phyloP scores from a whole-genome alignment of 2,888 invertebrate species.

The Lamellibrachia satsuma region DNA sequence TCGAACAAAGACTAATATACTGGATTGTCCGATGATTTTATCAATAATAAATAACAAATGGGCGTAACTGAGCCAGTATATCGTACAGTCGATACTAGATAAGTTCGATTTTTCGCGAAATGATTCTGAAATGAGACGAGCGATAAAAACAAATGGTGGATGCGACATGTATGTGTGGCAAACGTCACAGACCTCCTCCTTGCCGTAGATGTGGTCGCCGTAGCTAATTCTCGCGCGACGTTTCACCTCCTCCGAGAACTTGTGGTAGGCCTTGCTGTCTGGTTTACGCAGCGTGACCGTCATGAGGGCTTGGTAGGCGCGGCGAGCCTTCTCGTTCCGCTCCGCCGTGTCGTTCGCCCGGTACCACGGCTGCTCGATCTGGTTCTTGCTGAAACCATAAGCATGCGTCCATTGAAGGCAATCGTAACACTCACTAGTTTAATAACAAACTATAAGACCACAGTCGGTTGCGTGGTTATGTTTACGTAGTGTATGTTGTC shows the following conservation, averaged over 20 bases:
- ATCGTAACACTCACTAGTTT: background rate
- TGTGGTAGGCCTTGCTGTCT: slow-evolving; percentile 55
- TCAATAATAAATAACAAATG: background rate
- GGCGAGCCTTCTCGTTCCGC: slow-evolving; percentile 75
- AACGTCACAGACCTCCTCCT: slow-evolving; percentile 56
- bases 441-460: too few relatives aligned
- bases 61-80: background rate
- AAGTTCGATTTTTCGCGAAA: background rate
- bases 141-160: background rate
- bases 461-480: too few relatives aligned
- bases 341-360: slow-evolving; percentile 80
- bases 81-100: background rate
- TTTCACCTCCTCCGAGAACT: slow-evolving; percentile 59
- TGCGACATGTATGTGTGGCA: background rate
- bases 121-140: background rate
- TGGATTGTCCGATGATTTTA: background rate
- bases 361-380: slow-evolving; percentile 81
- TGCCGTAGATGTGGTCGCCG: slow-evolving; percentile 60
- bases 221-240: slow-evolving; percentile 52
- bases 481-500: too few relatives aligned
- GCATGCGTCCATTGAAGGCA: background rate
- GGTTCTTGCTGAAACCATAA: slow-evolving; percentile 57
- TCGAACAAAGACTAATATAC: too few relatives aligned
- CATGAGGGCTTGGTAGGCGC: slow-evolving; percentile 63
- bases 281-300: slow-evolving; percentile 63